These are phyloP conservation scores for Choloepus hoffmanni DNA, from an alignment of 2,113 vertebrate species.

Conservation along the genomic window DNA sequence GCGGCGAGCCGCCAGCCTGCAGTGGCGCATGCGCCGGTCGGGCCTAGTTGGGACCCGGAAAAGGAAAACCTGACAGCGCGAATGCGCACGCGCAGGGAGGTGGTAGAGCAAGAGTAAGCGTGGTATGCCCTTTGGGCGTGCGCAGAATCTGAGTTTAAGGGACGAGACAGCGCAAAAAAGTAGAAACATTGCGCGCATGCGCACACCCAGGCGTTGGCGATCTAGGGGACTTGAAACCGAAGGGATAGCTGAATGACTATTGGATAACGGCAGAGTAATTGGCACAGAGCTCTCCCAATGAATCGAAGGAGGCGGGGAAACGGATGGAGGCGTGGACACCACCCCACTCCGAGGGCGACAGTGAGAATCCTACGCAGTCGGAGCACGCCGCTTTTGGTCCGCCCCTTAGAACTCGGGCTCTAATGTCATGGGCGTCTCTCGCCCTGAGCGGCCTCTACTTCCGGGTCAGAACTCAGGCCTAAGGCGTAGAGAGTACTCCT, in stretches of 20 bases:
- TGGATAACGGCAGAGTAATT: neutral
- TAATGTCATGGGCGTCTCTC: neutral
- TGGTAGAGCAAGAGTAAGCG: fast-evolving
- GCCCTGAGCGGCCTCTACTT: constrained; percentile 37
- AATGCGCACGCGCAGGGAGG: constrained; percentile 70
- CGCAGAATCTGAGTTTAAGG: neutral
- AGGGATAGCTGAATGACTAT: neutral
- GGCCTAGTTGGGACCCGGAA: constrained; percentile 77
- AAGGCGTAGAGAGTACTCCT: neutral
- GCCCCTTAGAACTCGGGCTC: neutral
- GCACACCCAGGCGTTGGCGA: neutral
- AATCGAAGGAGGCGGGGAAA: constrained; percentile 18
- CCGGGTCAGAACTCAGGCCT: constrained; percentile 67
- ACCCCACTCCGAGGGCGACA: neutral
- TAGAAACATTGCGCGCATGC: neutral
- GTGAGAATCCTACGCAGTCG: neutral
- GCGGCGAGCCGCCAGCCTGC: constrained; percentile 72
- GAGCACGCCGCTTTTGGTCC: neutral
- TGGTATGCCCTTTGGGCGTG: neutral
- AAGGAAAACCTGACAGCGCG: constrained; percentile 58
- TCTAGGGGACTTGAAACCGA: neutral
- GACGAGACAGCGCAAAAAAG: fast-evolving
- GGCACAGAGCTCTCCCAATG: constrained; percentile 22
- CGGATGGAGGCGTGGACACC: neutral
- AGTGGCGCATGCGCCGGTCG: constrained; percentile 76